These are phyloP conservation scores for Limenitis camilla DNA, from an alignment of 2,888 invertebrate species.

Conservation along the genomic window DNA sequence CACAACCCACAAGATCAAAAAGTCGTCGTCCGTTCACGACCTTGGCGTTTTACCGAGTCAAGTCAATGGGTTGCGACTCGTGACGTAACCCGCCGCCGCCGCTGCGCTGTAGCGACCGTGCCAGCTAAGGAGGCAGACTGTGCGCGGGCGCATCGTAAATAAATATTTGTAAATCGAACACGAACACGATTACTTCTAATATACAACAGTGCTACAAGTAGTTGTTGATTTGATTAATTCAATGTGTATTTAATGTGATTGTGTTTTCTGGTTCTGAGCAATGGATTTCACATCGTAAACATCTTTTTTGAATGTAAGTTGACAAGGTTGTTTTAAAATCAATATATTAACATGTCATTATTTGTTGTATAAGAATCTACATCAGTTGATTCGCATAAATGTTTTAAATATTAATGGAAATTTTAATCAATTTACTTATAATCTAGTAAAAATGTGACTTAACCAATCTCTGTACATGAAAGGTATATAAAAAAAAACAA, in stretches of 20 bases:
- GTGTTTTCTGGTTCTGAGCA: neutral
- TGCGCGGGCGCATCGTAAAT: constrained; percentile 40
- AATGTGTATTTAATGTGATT: neutral
- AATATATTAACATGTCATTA: no score
- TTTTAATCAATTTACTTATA: no score
- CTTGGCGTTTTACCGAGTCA: constrained; percentile 39
- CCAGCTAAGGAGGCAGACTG: constrained; percentile 44
- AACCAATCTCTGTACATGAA: no score
- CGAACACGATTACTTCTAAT: neutral
- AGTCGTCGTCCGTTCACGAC: constrained; percentile 40
- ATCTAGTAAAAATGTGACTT: no score
- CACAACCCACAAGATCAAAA: constrained; percentile 7
- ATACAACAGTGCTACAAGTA: neutral
- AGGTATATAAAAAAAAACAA: no score
- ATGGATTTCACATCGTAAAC: constrained; percentile 2
- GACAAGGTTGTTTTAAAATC: neutral
- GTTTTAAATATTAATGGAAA: no score
- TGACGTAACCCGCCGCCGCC: constrained; percentile 57
- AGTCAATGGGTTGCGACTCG: constrained; percentile 43
- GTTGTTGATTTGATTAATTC: neutral
- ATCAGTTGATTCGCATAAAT: no score
- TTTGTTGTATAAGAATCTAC: no score
- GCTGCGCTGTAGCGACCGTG: constrained; percentile 39
- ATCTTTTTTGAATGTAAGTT: constrained; percentile 10
- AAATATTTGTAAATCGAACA: constrained; percentile 9